These are phyloP conservation scores for Buceros bicornis DNA, from an alignment of 2,797 vertebrate genomes.

Conservation along the genomic window DNA sequence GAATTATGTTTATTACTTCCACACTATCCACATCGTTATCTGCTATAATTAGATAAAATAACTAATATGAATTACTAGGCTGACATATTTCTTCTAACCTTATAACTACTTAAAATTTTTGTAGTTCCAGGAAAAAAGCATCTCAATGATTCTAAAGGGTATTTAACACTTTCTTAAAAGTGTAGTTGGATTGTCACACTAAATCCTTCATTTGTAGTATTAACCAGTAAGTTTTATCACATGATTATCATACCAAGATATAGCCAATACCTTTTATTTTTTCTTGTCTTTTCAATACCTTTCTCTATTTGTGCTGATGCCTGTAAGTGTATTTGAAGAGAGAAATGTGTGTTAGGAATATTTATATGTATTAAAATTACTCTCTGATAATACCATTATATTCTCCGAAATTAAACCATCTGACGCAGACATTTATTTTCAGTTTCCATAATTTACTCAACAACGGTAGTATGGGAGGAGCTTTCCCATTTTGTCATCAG, in stretches of 20 bases:
- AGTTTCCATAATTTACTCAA: background rate
- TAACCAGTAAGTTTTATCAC: background rate
- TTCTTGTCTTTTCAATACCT: background rate
- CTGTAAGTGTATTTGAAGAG: background rate
- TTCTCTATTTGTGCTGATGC: background rate
- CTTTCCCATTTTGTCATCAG: background rate
- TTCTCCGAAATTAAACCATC: background rate
- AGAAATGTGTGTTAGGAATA: background rate
- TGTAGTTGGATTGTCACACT: conserved; percentile 40
- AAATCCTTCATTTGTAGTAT: conserved; percentile 4
- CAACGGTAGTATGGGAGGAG: background rate
- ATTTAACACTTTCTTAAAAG: conserved; percentile 47
- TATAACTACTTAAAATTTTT: background rate
- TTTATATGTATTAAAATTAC: background rate
- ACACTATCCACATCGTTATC: background rate
- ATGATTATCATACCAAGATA: background rate
- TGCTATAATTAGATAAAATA: background rate
- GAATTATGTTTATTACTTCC: background rate
- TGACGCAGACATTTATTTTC: background rate
- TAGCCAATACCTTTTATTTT: background rate
- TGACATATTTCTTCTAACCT: background rate
- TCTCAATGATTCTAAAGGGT: conserved; percentile 19
- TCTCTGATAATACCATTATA: background rate
- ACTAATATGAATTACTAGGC: background rate
- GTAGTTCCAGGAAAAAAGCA: conserved; percentile 41